These are phyloP conservation scores for Harmothoe impar DNA, from an alignment of 2,888 invertebrate species.

Conservation along the genomic window DNA sequence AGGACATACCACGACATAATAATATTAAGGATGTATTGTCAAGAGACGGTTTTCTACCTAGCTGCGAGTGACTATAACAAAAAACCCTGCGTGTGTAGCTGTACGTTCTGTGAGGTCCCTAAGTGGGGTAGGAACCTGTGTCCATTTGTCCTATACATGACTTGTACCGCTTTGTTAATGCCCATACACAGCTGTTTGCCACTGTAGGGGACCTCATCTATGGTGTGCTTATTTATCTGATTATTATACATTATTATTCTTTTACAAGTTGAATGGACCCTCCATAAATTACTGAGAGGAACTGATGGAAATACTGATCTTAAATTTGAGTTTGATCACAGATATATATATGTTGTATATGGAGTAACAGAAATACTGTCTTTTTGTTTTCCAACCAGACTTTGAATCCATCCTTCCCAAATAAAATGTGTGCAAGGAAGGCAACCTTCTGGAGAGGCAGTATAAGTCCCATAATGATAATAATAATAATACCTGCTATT, in stretches of 20 bases:
- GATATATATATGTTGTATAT: no score
- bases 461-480: constrained; percentile 30
- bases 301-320: no score
- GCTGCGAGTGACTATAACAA: background rate
- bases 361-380: no score
- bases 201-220: background rate
- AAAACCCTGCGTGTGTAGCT: background rate
- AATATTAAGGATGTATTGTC: background rate
- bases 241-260: background rate
- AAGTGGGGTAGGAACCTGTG: constrained; percentile 8
- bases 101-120: constrained; percentile 17
- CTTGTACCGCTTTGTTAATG: constrained; percentile 11
- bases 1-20: constrained; percentile 15
- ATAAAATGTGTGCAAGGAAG: background rate
- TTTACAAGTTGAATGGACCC: background rate
- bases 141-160: background rate
- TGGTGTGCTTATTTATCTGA: constrained; percentile 45
- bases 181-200: constrained; percentile 45
- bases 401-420: background rate
- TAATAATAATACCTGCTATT: constrained; percentile 51
- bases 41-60: constrained; percentile 25
- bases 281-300: no score
- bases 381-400: no score
- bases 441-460: background rate
- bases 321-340: no score